phyloP scores from a whole-genome alignment of 2,888 invertebrate species.

The Caenorhabditis japonica region DNA sequence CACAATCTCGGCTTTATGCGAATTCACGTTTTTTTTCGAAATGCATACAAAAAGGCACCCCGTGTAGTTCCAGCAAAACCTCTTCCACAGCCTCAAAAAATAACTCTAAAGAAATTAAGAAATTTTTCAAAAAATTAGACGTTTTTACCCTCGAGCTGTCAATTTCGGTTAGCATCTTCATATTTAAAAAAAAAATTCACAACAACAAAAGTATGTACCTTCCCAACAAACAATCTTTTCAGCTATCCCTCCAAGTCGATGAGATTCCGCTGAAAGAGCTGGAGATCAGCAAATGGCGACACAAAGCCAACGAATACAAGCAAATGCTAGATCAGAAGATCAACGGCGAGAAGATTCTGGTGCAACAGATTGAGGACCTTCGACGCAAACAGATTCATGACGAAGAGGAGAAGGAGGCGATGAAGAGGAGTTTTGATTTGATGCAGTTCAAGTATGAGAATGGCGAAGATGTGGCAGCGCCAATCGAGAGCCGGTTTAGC shows the following conservation, averaged over 20 bases:
- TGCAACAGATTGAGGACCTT: constrained; percentile 66
- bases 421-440: constrained; percentile 59
- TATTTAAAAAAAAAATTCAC: too few species aligned
- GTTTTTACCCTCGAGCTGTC: too few species aligned
- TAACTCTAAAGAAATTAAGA: too few species aligned
- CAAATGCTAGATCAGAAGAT: constrained; percentile 84
- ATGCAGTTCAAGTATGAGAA: constrained; percentile 60
- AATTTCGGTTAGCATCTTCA: too few species aligned
- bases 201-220: too few species aligned
- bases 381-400: constrained; percentile 54
- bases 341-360: constrained; percentile 82
- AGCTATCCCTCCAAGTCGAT: constrained; percentile 65
- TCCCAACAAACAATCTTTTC: too few species aligned
- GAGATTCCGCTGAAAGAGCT: constrained; percentile 70
- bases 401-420: constrained; percentile 60
- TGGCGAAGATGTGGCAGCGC: constrained; percentile 51
- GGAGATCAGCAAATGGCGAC: constrained; percentile 84
- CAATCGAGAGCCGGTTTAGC: constrained; percentile 39
- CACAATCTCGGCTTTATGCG: too few species aligned
- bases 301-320: constrained; percentile 89
- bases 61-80: too few species aligned
- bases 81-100: too few species aligned
- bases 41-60: too few species aligned
- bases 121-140: too few species aligned
- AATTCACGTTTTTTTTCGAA: too few species aligned